Conservation (phyloP, 1,140 invertebrate genomes). For the Drosophila nasuta region DNA sequence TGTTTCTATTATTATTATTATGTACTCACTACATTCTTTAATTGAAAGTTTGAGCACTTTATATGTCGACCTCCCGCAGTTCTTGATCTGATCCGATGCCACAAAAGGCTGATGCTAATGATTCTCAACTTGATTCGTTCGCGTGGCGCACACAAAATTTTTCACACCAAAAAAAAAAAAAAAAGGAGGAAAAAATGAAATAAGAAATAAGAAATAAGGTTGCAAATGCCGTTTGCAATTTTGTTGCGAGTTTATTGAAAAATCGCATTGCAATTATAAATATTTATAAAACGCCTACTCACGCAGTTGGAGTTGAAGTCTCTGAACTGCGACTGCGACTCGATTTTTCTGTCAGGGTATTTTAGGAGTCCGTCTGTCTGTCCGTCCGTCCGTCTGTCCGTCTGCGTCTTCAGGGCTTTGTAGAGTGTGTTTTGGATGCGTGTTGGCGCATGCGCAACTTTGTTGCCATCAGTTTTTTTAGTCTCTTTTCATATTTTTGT, state of each 20-base stretch:
- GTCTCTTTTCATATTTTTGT: slow-evolving; percentile 11
- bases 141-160: slow-evolving; percentile 7
- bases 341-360: background rate
- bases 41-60: background rate
- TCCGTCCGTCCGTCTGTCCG: background rate
- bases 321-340: slow-evolving; percentile 3
- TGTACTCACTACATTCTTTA: too few species aligned
- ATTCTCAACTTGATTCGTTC: slow-evolving; percentile 10
- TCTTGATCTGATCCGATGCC: background rate
- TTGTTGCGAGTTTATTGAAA: slow-evolving; percentile 49
- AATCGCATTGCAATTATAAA: slow-evolving; percentile 60
- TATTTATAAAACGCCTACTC: slow-evolving; percentile 61
- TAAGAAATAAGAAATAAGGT: slow-evolving; percentile 5
- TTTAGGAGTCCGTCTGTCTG: background rate
- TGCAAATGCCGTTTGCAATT: slow-evolving; percentile 35
- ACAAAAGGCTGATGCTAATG: slow-evolving; percentile 14
- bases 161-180: slow-evolving; percentile 35
- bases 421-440: background rate
- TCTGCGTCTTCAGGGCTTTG: background rate
- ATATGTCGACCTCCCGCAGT: slow-evolving; percentile 6
- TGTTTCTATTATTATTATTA: background rate
- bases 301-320: slow-evolving; percentile 18
- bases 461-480: slow-evolving; percentile 24
- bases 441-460: slow-evolving; percentile 53
- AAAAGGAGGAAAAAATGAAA: slow-evolving; percentile 18